Conservation (phyloP, 2,113 vertebrate genomes). For the Mus pahari region DNA sequence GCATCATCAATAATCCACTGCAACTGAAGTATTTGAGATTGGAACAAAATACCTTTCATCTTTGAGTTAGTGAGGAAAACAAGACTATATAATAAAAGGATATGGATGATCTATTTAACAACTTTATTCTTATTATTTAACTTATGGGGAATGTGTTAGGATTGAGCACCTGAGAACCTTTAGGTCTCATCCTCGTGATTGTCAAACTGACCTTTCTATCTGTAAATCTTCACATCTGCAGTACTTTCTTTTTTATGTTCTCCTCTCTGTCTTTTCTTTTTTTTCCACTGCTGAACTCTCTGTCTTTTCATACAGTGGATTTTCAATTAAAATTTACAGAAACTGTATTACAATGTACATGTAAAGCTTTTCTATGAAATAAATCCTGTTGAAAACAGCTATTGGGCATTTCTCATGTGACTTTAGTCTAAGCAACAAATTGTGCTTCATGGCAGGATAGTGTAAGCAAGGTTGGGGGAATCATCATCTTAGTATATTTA, state of each 20-base stretch:
- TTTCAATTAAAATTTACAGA: not conserved
- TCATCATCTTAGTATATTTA: not conserved
- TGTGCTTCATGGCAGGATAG: not conserved
- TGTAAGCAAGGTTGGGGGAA: not conserved
- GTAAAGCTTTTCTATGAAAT: not conserved
- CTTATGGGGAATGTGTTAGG: not conserved
- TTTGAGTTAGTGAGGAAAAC: not conserved
- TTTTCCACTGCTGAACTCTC: too few species aligned
- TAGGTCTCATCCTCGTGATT: not conserved
- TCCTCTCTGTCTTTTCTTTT: not conserved
- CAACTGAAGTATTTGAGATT: not conserved
- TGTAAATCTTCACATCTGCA: not conserved
- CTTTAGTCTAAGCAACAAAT: not conserved
- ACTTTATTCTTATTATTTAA: slow-evolving; percentile 23
- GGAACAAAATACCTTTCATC: not conserved
- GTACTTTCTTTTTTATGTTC: not conserved
- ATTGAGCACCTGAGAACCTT: not conserved
- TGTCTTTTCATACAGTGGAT: not conserved
- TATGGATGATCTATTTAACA: not conserved
- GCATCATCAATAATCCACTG: not conserved
- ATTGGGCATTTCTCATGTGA: not conserved
- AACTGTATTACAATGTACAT: not conserved
- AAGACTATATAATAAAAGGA: not conserved
- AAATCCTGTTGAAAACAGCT: not conserved
- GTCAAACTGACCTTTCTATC: not conserved